These are phyloP conservation scores for Leucoptera coffeella DNA, from an alignment of 2,888 invertebrate genomes.

Conservation along the genomic window DNA sequence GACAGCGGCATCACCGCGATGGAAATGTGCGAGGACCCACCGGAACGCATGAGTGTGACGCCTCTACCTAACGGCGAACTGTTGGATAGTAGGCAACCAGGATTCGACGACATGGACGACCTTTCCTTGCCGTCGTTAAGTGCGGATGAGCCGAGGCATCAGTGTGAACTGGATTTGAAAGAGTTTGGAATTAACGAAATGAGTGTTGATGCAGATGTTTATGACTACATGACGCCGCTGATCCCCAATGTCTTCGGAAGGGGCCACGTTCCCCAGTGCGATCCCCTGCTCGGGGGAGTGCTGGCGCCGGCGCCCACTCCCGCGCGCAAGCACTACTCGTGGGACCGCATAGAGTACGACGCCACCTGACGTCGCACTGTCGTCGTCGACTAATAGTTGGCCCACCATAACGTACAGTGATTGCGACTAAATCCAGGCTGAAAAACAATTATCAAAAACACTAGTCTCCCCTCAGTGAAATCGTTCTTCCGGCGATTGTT, in stretches of 20 bases:
- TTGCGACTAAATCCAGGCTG: background rate
- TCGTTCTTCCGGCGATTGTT: conserved; percentile 29
- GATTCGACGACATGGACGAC: conserved; percentile 41
- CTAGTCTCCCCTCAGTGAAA: conserved; percentile 18
- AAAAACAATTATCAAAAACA: background rate
- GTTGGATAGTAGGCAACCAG: conserved; percentile 23
- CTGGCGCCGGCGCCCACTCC: conserved; percentile 56
- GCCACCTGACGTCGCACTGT: conserved; percentile 41
- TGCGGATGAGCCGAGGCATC: conserved; percentile 25
- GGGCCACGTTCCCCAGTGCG: conserved; percentile 52
- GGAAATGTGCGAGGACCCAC: conserved; percentile 27
- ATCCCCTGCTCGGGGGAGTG: conserved; percentile 68
- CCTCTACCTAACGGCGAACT: conserved; percentile 34
- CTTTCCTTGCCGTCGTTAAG: conserved; percentile 35
- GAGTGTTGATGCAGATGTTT: conserved; percentile 42
- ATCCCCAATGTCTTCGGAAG: conserved; percentile 41
- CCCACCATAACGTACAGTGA: background rate
- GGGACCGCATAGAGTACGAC: conserved; percentile 74
- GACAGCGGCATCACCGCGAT: conserved; percentile 21
- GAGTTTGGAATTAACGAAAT: conserved; percentile 59
- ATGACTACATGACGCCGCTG: conserved; percentile 37
- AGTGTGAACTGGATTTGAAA: conserved; percentile 48
- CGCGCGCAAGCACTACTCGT: conserved; percentile 59
- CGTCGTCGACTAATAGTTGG: conserved; percentile 11
- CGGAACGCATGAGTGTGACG: conserved; percentile 29